These are phyloP conservation scores for Poecilia picta DNA, from an alignment of 2,797 vertebrate genomes.

Conservation along the genomic window DNA sequence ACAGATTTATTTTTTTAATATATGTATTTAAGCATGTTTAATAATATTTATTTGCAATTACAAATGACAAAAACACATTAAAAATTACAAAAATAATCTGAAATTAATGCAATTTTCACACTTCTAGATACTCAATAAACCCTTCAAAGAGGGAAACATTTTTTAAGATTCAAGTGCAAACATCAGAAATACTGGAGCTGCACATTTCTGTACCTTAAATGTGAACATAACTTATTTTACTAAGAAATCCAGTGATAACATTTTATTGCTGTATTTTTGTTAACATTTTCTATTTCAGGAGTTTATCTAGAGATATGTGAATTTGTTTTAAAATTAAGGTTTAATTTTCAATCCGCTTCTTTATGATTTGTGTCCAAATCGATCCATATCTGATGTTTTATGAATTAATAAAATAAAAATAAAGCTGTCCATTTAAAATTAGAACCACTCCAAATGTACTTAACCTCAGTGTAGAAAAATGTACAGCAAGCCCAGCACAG, in stretches of 20 bases:
- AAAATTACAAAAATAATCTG: background rate
- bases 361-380: background rate
- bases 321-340: background rate
- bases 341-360: background rate
- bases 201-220: background rate
- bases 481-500: too few relatives aligned
- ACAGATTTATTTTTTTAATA: background rate
- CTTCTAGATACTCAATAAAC: background rate
- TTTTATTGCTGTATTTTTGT: background rate
- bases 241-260: background rate
- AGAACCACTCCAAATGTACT: background rate
- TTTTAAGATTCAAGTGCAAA: background rate
- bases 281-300: background rate
- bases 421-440: background rate
- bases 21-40: background rate
- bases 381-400: background rate
- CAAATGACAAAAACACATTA: background rate
- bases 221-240: background rate
- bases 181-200: background rate
- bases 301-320: background rate
- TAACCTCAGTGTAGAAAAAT: background rate
- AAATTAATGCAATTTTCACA: background rate
- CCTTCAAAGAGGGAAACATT: too few relatives aligned
- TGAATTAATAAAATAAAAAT: background rate
- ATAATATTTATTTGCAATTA: background rate